Base-by-base conservation (phyloP, 2,113 vertebrate species). In the Lophochroa leadbeateri region DNA sequence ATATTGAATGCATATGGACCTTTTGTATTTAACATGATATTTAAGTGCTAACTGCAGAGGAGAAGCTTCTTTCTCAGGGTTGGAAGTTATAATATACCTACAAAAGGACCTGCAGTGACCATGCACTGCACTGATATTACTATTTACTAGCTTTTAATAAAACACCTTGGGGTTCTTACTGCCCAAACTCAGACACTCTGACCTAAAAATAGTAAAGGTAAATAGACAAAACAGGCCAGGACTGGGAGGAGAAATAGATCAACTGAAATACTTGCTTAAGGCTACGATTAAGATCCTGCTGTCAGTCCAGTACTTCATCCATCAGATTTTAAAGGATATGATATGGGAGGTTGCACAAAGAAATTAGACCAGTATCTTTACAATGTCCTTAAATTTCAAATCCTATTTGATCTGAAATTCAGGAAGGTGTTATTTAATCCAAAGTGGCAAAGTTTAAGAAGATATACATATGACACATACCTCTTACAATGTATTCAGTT, bases 231-330 rank as follows among this genome's bases (percentile, higher is more conserved):
- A 19, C 60, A 68, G 65, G 47, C 2, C 55, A 81, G 55, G 25
- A 74, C 31, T 52, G 69, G 90, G 92, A 86, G 80, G 92, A 92
- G 85, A 88, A 88, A 19, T 0, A 85, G 81, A 81, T 17, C 55
- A 82, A 82, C 27, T 86, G 92, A 94, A 86, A 82, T 90, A 84
- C 18, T 97, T 88, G 95, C 96, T 92, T 71, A 90, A 94, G 96
- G 96, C 94, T 91, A 77, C 94, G 83, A 96, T 96, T 94, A 96
- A 82, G 67, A 93, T 37, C 94, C 92, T 91, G 96, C 94, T 96
- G 92, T 95, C 94, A 91, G 61, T 72, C 44, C 81, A 55, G 82
- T 28, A 17, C 64, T 71, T 68, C 7, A 57, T 39, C 47, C 24
- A 31, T 29, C 35, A 64, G 37, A 47, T 46, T 85, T 50, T 85